Evolutionary conservation across 2,113 vertebrate species (phyloP), one percentile per base, ranked within the genome.

Genomic region (Turnix velox): DNA sequence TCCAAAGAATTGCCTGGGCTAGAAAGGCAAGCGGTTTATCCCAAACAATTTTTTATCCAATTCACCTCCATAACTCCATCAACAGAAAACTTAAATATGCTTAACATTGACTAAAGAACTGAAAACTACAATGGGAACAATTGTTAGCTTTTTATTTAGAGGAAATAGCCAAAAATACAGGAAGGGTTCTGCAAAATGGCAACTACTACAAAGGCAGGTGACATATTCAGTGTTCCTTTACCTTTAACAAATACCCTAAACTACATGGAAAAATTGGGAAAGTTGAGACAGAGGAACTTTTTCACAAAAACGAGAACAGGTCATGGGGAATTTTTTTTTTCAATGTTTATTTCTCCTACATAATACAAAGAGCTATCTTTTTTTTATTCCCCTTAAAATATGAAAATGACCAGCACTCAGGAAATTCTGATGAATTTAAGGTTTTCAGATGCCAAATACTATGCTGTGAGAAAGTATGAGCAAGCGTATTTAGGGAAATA

Each of bases 401-500:
- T 19, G 35, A 91, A 96, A 94, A 73, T 2, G 17, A 84, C 49
- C 92, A 87, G 19, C 37, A 72, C 74, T 96, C 45, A 81, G 87
- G 91, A 96, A 96, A 95, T 87, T 90, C 58, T 72, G 86, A 95
- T 55, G 79, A 49, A 80, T 92, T 48, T 31, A 90, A 80, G 39
- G 80, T 58, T 86, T 94, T 79, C 62, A 48, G 39, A 58, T 9
- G 59, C 90, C 78, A 84, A 94, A 90, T 52, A 82, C 59, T 86
- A 58, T 15, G 75, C 93, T 93, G 92, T 97, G 96, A 96, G 96
- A 97, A 97, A 97, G 92, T 86, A 97, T 94, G 95, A 97, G 95
- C 93, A 96, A 96, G 97, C 94, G 94, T 91, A 97, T 95, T 91
- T 94, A 89, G 93, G 85, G 92, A 97, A 98, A 97, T 96, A 96